Evolutionary conservation across 2,797 vertebrate species (phyloP), one percentile per base, ranked within the genome.

Genomic region (Tamandua tetradactyla): DNA sequence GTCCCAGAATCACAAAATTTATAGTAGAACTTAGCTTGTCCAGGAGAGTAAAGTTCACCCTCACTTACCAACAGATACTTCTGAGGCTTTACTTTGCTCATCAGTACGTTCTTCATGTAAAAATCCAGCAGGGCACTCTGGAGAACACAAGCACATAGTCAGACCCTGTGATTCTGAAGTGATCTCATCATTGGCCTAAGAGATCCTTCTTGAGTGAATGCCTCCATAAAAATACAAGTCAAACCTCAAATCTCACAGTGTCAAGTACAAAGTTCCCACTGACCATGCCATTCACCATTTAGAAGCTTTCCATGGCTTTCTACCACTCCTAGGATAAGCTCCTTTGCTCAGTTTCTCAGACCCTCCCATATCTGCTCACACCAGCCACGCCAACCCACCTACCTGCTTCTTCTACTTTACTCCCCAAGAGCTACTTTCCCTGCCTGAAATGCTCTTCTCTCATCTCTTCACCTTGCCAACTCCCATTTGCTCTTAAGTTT

Each of bases 11-110:
- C 64, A 37, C 23, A 69, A 32, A 59, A 81, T 12, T 30, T 49
- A 52, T 87, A 17, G 0, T 0, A 1, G 35, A n/a, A 94, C 83
- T 93, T 49, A 85, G 81, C 27, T 35, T 27, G 78, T 75, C 72
- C 66, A 25, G 18, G 57, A 0, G 6, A 91, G 87, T 20, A 66
- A 55, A 2, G 6, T 18, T 57, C 57, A 40, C 57, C 0, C 0
- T 55, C 44, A 84, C 99, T 99, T 97, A 99, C 99, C 99, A 99
- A 94, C 66, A 99, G 97, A 1, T 99, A 99, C 96, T 98, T 99
- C 49, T 98, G 99, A 44, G 99, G 99, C 96, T 99, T 99, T 0
- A 98, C 98, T 98, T 99, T 99, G 98, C 99, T 99, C 99, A 99
- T 99, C 14, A 99, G 98, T 79, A 99, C 98, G 4, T 99, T 99